phyloP scores from a whole-genome alignment of 2,888 invertebrate species.

The Phortica magna region DNA sequence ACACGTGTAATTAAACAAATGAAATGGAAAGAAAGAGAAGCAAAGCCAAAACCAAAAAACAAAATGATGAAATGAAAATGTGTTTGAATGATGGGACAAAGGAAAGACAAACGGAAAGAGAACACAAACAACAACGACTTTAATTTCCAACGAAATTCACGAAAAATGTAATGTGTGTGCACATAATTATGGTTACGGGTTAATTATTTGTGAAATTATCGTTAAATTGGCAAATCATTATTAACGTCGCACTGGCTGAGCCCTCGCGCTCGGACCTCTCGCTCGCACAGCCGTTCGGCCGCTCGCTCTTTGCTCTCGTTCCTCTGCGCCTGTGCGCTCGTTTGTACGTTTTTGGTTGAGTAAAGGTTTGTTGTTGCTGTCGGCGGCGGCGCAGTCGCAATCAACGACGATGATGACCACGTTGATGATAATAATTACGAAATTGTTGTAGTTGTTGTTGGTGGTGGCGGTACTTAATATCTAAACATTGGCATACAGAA shows the following conservation, averaged over 20 bases:
- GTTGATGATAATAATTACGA: slow-evolving; percentile 1
- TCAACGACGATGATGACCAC: neutral
- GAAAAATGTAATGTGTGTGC: slow-evolving; percentile 45
- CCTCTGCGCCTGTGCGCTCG: too few species aligned
- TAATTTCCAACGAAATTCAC: slow-evolving; percentile 2
- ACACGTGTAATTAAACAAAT: neutral
- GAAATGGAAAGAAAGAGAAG: neutral
- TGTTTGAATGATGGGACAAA: neutral
- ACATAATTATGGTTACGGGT: slow-evolving; percentile 53
- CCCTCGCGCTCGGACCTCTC: too few species aligned
- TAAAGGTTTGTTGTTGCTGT: slow-evolving; percentile 3
- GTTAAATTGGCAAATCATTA: slow-evolving; percentile 69
- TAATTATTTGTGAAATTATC: slow-evolving; percentile 65
- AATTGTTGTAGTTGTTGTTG: neutral
- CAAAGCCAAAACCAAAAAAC: neutral
- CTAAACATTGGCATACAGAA: neutral
- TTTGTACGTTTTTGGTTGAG: neutral
- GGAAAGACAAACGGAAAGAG: neutral
- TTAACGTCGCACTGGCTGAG: slow-evolving; percentile 38
- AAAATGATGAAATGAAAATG: neutral
- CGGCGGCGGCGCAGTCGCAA: neutral
- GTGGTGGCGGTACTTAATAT: slow-evolving; percentile 5
- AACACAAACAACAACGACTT: slow-evolving; percentile 13
- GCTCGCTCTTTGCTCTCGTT: too few species aligned
- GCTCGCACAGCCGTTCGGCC: too few species aligned